A percentile compares a stretch with the other conserved stretches of the same genome.
Evolutionary conservation across 2,797 vertebrate genomes (phyloP).

Genomic region (Sarcophilus harrisii): DNA sequence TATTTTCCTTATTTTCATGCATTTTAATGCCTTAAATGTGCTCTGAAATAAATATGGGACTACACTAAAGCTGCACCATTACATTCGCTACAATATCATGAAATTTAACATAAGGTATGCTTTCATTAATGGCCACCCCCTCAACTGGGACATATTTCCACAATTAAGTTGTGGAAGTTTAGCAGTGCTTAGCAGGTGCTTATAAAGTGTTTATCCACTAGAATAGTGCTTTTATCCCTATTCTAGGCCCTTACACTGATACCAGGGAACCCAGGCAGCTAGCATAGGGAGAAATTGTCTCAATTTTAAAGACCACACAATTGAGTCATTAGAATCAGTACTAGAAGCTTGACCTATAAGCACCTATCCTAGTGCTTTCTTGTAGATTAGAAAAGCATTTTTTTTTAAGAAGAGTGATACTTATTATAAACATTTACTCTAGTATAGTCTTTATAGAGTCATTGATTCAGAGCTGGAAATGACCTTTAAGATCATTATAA

Average conservation of each 20-base stretch:
- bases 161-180: not conserved
- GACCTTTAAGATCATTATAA: not conserved
- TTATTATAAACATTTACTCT: not conserved
- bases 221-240: not conserved
- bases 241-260: not conserved
- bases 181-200: not conserved
- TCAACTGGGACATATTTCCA: not conserved
- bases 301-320: not conserved
- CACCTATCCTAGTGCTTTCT: not conserved
- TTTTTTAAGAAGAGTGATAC: not conserved
- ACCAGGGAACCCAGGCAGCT: not conserved
- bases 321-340: not conserved
- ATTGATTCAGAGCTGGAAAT: not conserved
- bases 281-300: not conserved
- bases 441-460: not conserved
- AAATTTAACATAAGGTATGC: not conserved
- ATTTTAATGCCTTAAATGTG: constrained; percentile 9
- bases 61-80: not conserved
- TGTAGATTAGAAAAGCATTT: not conserved
- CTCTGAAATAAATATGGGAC: not conserved
- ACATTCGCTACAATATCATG: not conserved
- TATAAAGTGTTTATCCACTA: not conserved
- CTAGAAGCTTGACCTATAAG: not conserved
- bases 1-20: constrained; percentile 9
- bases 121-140: constrained; percentile 9